Base-by-base conservation (phyloP, 2,113 vertebrate genomes). In the Ramphastos sulfuratus region DNA sequence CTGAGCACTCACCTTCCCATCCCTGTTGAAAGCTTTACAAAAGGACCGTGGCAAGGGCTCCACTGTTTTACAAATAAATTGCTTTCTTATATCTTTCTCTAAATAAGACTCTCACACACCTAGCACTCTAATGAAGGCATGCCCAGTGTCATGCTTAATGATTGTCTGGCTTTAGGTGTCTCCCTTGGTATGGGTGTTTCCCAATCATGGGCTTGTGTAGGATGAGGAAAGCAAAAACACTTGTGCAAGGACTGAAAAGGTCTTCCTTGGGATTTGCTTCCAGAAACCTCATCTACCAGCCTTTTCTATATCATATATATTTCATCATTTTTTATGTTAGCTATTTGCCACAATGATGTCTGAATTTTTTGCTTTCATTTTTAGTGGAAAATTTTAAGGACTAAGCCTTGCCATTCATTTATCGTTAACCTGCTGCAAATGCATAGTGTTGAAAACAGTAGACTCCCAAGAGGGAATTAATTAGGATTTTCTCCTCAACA, bases 131-230 rank as follows among this genome's bases (percentile, higher is more conserved):
- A 93, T 95, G 94, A 88, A 82, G 80, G 82, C 92, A 95, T 91
- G 0, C 94, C 95, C 82, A 86, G 70, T 94, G 94, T 82, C 80
- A 39, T 60, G 85, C 59, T 70, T 95, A 90, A 91, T 95, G 82
- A 76, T 72, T 87, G 90, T 92, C 96, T 96, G 94, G 94, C 92
- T 94, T 94, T 75, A 96, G 93, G 76, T 94, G 93, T 95, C 89
- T 95, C 94, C 71, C 58, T 87, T 90, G 80, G 82, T 61, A 67
- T 83, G 80, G 87, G 87, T 76, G 83, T 94, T 94, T 86, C 94
- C 82, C 86, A 85, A 35, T 69, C 76, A 0, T 16, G 55, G 77
- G 61, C 69, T 81, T 90, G 69, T 46, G 76, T 75, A 86, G 80
- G 71, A 70, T 93, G 89, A 93, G 78, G 87, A 95, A 84, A 91